Evolutionary conservation across 2,888 invertebrate species (phyloP), one percentile per base, ranked within the genome.

Genomic region (Drosophila sordidapex): DNA sequence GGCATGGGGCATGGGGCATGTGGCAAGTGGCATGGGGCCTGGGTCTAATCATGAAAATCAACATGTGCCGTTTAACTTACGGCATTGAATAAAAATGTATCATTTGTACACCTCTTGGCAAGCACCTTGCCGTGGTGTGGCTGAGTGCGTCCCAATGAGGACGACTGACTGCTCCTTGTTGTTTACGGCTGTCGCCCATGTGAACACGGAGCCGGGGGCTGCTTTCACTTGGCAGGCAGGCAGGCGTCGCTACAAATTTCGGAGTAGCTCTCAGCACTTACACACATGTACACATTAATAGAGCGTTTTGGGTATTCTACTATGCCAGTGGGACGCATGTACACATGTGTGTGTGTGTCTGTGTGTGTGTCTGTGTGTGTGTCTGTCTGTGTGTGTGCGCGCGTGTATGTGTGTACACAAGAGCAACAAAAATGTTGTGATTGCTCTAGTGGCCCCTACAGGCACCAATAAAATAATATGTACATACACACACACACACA

Each of bases 171-270:
- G 31, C 57, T 67, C 48, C 48, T 29, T 56, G 38, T 79, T 76
- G 76, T 82, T 80, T 81, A 82, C 73, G 67, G 80, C 70, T 64
- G 63, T 51, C 69, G 56, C 80, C 76, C 76, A 81, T 82, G 83
- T 79, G 76, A 82, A 76, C 83, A 81, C 80, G 80, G 79, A 60
- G 70, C 72, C 67, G 64, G 79, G 74, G 40, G 79, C 79, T 46
- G 65, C 79, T 79, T 62, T 29, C 40, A 63, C 54, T 64, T 63
- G 56, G 63, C 68, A 33, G 33, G 63, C 68, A 33, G 10, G 10
- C 33, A 63, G 56, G 63, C 68, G 54, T 46, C 31, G 53, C 67
- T 54, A 67, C 67, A 67, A 67, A 62, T 67, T 67, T 62, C 35
- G 51, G 29, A 64, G 56, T 56, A 56, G 51, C 63, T 63, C 49